Base-by-base conservation (phyloP, 2,888 invertebrate species). In the Brenthis daphne region DNA sequence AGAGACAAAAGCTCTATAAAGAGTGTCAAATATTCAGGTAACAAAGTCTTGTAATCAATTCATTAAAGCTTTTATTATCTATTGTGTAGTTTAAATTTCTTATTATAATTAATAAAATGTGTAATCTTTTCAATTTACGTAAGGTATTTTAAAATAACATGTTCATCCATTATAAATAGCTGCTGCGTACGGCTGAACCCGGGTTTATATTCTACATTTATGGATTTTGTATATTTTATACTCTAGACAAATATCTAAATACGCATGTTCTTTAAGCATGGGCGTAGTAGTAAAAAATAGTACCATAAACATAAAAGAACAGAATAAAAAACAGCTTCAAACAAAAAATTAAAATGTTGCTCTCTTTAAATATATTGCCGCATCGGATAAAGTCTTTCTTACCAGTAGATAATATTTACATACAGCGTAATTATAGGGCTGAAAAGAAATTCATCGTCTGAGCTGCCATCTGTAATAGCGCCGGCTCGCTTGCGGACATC, bases 11-110 rank as follows among this genome's bases (percentile, higher is more conserved):
- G 85, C 70, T 83, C 86, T 13, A 84, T 92, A 64, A 76, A 68
- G 3, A 90, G 85, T 58, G 82, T 92, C 24, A 91, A 89, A 78
- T 82, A 82, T 77, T 92, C 92, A 47, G 92, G 92, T 90, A 76
- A 75, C 66, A 70, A 67, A 6, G 6, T 13, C 13, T 50, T 63
- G 8, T 53, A 33, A 1, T 12, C 6, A 60, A 57, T 57, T n/a
- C 6, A 13, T 33, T 56, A 58, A 6, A 2, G 16, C n/a, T 53
- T 53, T 53, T n/a, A 43, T 16, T 14, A 8, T 16, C 16, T 53
- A 53, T 16, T 5, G 51, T 16, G 29, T 29, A 29, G 3, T 29
- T 29, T 29, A 5, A 29, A 29, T 29, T 29, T 4, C 29, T 29
- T 29, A 29, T 29, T 4, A 29, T 29, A 29, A 29, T 29, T 29